phyloP scores from a whole-genome alignment of 2,888 invertebrate species.

The Hemistola chrysoprasaria region DNA sequence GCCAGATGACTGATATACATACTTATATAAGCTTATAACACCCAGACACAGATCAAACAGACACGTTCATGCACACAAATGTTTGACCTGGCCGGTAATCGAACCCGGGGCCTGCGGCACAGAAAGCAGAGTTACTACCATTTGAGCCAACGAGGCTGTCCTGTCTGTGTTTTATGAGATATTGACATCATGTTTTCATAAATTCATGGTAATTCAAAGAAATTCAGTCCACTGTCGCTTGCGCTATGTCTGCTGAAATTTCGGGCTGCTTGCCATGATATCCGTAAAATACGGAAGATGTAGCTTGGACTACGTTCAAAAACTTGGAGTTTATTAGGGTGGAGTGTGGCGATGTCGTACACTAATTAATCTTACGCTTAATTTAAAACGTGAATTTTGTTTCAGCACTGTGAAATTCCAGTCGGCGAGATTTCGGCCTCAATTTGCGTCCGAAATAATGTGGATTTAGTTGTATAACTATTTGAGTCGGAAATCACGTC shows the following conservation, averaged over 20 bases:
- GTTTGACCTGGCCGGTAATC: no score
- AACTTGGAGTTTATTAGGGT: constrained; percentile 60
- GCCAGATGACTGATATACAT: no score
- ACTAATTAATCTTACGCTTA: constrained; percentile 48
- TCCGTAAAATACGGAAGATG: constrained; percentile 63
- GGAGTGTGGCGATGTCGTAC: constrained; percentile 50
- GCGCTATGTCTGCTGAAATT: constrained; percentile 40
- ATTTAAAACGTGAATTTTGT: constrained; percentile 19
- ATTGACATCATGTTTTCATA: constrained; percentile 14
- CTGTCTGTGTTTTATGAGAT: constrained; percentile 14
- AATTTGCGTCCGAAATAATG: constrained; percentile 21
- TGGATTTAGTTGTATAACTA: constrained; percentile 24
- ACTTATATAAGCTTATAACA: no score
- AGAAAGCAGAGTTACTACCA: no score
- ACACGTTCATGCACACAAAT: no score
- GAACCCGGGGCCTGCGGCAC: no score
- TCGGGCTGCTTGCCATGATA: constrained; percentile 57
- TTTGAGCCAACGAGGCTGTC: no score
- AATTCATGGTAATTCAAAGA: constrained; percentile 22
- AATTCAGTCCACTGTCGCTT: constrained; percentile 17
- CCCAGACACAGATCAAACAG: no score
- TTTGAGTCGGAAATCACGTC: constrained; percentile 48
- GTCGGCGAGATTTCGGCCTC: constrained; percentile 30
- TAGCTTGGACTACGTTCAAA: constrained; percentile 70
- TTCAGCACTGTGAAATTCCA: constrained; percentile 38